phyloP scores from a whole-genome alignment of 1,140 invertebrate species.

The Dolichoris vasculosae region DNA sequence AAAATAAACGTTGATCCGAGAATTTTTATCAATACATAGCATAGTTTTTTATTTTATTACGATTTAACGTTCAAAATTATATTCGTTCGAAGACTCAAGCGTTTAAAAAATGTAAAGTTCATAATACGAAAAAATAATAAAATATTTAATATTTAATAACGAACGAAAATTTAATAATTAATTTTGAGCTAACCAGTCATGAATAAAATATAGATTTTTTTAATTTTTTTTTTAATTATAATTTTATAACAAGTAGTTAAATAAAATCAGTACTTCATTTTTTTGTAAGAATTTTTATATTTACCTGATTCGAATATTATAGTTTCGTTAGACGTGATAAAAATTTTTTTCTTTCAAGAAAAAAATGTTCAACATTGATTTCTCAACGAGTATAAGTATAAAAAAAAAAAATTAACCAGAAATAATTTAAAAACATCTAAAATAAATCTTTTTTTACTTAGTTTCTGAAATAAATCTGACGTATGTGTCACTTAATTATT shows the following conservation, averaged over 20 bases:
- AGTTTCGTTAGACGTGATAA: background rate
- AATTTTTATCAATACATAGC: no score
- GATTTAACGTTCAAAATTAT: no score
- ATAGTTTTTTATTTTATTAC: no score
- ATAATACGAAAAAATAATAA: no score
- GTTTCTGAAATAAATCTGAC: background rate
- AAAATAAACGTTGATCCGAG: no score
- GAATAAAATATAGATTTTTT: background rate
- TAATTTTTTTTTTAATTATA: no score
- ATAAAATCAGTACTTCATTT: background rate
- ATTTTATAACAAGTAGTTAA: slow-evolving; percentile 13
- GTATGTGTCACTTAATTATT: background rate
- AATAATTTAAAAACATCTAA: no score
- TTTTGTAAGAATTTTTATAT: background rate
- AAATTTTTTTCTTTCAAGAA: background rate
- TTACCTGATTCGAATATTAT: background rate
- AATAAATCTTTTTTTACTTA: no score
- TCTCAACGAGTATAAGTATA: background rate
- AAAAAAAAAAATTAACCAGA: background rate
- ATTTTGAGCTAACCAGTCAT: background rate
- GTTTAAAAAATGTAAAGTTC: no score
- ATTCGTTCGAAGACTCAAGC: no score
- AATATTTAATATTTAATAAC: no score
- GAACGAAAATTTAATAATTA: no score
- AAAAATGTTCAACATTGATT: background rate